Evolutionary conservation across 2,888 invertebrate genomes (phyloP).

Genomic region (Altica lythri): DNA sequence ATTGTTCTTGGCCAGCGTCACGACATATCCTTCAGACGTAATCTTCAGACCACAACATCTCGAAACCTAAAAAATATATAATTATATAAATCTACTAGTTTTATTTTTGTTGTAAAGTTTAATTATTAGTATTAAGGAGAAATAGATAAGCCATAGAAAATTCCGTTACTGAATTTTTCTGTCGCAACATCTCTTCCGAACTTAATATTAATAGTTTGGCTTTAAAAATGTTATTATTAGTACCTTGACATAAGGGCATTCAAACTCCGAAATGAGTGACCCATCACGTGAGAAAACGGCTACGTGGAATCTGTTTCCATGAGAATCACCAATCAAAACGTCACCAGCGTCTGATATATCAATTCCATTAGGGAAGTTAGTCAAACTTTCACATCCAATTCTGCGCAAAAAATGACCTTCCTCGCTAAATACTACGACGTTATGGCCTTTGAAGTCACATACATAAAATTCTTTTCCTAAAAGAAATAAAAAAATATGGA

Average conservation of each 20-base stretch:
- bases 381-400: constrained; percentile 93
- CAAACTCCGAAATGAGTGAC: constrained; percentile 86
- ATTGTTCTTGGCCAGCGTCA: constrained; percentile 97
- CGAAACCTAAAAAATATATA: constrained; percentile 88
- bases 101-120: too few species aligned
- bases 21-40: constrained; percentile 94
- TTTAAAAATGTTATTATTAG: constrained; percentile 37
- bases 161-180: too few species aligned
- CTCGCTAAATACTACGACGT: constrained; percentile 94
- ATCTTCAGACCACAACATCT: constrained; percentile 98
- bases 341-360: constrained; percentile 97
- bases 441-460: constrained; percentile 98
- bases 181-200: too few species aligned
- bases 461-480: constrained; percentile 91
- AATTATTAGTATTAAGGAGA: too few species aligned
- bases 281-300: constrained; percentile 93
- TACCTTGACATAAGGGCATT: constrained; percentile 97
- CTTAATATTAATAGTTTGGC: neutral
- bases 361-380: constrained; percentile 97
- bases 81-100: too few species aligned
- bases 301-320: constrained; percentile 97
- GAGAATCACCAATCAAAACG: constrained; percentile 94
- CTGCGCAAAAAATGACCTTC: constrained; percentile 89
- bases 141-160: too few species aligned
- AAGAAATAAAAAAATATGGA: constrained; percentile 32